phyloP scores from a whole-genome alignment of 2,797 vertebrate species.

The Premnoplex brunnescens region DNA sequence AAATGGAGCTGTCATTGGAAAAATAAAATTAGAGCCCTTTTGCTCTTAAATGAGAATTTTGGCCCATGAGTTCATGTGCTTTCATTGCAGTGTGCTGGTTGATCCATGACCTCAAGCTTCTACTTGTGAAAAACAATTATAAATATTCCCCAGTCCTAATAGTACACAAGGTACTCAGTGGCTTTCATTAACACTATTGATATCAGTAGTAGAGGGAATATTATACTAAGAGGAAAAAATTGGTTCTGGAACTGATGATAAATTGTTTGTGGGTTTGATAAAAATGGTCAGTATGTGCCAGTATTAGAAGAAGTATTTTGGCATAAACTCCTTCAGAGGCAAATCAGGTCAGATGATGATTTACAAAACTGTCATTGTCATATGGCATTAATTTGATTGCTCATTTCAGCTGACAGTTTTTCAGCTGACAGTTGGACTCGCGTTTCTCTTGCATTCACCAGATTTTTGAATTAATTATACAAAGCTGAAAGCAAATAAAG shows the following conservation, averaged over 20 bases:
- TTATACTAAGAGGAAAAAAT: background rate
- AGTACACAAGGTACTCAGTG: background rate
- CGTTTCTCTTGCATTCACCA: slow-evolving; percentile 66
- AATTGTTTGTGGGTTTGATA: background rate
- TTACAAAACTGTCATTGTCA: slow-evolving; percentile 64
- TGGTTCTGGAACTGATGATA: background rate
- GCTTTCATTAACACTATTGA: background rate
- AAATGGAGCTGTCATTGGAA: background rate
- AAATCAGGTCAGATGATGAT: slow-evolving; percentile 62
- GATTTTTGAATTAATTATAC: slow-evolving; percentile 70
- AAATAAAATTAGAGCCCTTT: background rate
- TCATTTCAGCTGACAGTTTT: slow-evolving; percentile 71
- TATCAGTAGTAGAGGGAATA: background rate
- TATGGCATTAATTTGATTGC: slow-evolving; percentile 73
- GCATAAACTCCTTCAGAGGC: slow-evolving; percentile 26
- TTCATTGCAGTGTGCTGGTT: background rate
- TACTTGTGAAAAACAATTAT: background rate
- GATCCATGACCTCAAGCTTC: background rate
- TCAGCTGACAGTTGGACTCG: slow-evolving; percentile 71
- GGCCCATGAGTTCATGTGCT: background rate
- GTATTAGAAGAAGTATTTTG: slow-evolving; percentile 14
- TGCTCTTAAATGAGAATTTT: background rate
- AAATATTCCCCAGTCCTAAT: background rate
- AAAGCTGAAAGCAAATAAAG: slow-evolving; percentile 67
- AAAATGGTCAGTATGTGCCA: background rate